phyloP scores from a whole-genome alignment of 2,888 invertebrate species.

The Lasioglossum pauxillum region DNA sequence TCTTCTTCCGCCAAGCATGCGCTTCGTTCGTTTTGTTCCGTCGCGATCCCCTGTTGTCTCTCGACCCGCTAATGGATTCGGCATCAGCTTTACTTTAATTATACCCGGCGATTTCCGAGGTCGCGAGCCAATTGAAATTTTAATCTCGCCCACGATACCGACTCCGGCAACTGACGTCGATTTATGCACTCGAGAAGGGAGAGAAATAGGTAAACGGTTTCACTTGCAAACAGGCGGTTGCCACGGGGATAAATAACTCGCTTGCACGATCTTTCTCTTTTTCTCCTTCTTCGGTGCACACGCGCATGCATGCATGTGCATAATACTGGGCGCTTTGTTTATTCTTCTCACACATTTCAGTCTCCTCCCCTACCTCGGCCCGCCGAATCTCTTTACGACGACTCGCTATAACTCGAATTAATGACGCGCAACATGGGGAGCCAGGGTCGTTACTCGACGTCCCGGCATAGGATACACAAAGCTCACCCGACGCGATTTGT shows the following conservation, averaged over 20 bases:
- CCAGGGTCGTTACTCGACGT: not conserved
- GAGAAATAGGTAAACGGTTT: slow-evolving; percentile 1
- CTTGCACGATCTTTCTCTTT: not conserved
- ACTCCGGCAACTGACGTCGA: not conserved
- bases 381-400: not conserved
- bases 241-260: not conserved
- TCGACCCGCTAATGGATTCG: slow-evolving; percentile 15
- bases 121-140: slow-evolving; percentile 25
- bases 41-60: not conserved
- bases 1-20: not conserved
- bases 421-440: slow-evolving; percentile 1
- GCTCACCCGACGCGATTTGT: not conserved
- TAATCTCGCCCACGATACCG: not conserved
- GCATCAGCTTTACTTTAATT: slow-evolving; percentile 31
- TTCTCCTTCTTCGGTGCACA: not conserved
- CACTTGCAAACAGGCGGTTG: not conserved
- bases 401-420: slow-evolving; percentile 22
- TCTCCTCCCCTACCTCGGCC: not conserved
- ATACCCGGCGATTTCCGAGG: slow-evolving; percentile 14
- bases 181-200: not conserved
- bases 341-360: not conserved
- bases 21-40: not conserved
- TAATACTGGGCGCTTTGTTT: not conserved
- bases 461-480: not conserved
- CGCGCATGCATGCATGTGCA: too few species aligned